Evolutionary conservation across 2,888 invertebrate genomes (phyloP).

Genomic region (Cataglyphis altisquamis): DNA sequence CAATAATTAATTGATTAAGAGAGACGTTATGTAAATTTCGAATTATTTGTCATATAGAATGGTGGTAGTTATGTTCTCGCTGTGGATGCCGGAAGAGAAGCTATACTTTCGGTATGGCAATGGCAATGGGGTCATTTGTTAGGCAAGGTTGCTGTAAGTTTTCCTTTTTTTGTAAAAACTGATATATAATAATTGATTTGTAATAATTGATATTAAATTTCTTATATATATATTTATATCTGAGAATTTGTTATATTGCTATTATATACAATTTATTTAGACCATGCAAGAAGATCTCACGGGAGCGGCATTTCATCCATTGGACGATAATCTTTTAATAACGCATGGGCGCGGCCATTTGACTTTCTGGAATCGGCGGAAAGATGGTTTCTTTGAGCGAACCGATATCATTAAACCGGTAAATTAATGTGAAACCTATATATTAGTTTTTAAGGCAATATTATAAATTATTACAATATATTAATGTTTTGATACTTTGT

Average conservation of each 20-base stretch:
- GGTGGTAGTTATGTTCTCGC: constrained; percentile 96
- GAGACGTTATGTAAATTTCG: neutral
- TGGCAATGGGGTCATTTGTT: constrained; percentile 98
- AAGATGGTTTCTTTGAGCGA: constrained; percentile 96
- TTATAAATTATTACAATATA: no score
- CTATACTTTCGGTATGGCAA: constrained; percentile 97
- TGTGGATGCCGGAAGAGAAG: constrained; percentile 95
- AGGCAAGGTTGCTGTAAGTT: constrained; percentile 96
- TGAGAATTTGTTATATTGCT: neutral
- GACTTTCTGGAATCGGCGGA: constrained; percentile 96
- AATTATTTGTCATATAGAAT: constrained; percentile 88
- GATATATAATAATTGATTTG: no score
- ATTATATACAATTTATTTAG: constrained; percentile 86
- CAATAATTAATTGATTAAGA: constrained; percentile 4
- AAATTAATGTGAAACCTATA: constrained; percentile 61
- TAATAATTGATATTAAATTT: neutral
- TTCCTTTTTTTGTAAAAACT: neutral
- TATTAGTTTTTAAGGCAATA: neutral
- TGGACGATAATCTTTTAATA: constrained; percentile 96
- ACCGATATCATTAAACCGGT: constrained; percentile 96
- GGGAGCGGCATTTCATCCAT: constrained; percentile 96
- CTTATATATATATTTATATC: no score
- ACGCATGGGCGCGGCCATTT: constrained; percentile 97
- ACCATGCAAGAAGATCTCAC: constrained; percentile 95
- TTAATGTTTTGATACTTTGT: no score